phyloP scores from a whole-genome alignment of 2,888 invertebrate species.

The Arrhopalites spinosus region DNA sequence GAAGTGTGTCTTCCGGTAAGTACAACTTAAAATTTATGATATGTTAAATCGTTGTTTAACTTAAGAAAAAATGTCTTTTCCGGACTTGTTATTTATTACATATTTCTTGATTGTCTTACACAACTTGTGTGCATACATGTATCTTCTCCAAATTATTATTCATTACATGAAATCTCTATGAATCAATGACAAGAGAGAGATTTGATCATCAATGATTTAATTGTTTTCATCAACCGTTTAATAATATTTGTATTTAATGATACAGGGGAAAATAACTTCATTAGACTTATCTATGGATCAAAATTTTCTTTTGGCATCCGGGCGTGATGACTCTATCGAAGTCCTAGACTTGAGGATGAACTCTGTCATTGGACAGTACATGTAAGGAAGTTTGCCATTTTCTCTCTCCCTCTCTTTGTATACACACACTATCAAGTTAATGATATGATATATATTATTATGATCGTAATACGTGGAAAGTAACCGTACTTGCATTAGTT shows the following conservation, averaged over 20 bases:
- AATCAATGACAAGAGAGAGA: too few species aligned
- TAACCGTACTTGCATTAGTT: conserved; percentile 17
- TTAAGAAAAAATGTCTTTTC: neutral
- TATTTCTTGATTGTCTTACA: neutral
- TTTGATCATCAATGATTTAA: too few species aligned
- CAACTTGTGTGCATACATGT: too few species aligned
- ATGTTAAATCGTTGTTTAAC: neutral
- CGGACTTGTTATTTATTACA: neutral
- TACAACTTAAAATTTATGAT: neutral
- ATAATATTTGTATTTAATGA: neutral
- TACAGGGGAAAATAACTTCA: conserved; percentile 85
- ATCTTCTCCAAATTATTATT: too few species aligned
- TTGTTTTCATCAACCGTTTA: too few species aligned
- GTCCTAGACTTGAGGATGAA: conserved; percentile 94
- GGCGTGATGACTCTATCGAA: conserved; percentile 92
- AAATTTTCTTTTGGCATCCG: conserved; percentile 86
- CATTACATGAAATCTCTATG: too few species aligned
- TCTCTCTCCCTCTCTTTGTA: too few species aligned
- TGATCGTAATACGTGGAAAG: conserved; percentile 1
- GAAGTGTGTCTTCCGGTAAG: conserved; percentile 69
- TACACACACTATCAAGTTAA: neutral
- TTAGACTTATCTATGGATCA: conserved; percentile 80
- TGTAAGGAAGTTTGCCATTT: conserved; percentile 63
- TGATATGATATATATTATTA: conserved; percentile 5
- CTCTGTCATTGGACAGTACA: conserved; percentile 85